phyloP scores from a whole-genome alignment of 2,797 vertebrate genomes.

The Sebastes taczanowskii region DNA sequence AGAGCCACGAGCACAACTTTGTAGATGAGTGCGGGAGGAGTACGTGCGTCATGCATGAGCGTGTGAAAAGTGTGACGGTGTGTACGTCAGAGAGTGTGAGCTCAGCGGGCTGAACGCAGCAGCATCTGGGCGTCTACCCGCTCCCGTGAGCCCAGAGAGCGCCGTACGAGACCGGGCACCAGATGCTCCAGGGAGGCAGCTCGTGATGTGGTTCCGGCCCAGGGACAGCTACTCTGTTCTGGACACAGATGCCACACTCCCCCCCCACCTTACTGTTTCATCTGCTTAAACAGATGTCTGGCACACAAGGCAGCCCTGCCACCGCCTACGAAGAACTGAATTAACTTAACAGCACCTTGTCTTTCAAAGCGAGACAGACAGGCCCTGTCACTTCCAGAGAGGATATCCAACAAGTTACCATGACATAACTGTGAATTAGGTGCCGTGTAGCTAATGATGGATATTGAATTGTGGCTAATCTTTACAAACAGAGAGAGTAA shows the following conservation, averaged over 20 bases:
- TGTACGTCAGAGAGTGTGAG: neutral
- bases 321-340: neutral
- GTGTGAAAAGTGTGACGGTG: neutral
- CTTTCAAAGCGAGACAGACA: conserved; percentile 18
- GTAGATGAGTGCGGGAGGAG: neutral
- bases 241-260: conserved; percentile 26
- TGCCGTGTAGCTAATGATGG: conserved; percentile 12
- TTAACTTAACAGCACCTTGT: conserved; percentile 36
- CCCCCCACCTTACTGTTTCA: neutral
- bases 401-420: neutral
- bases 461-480: conserved; percentile 51
- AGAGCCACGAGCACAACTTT: neutral
- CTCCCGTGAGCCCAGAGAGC: neutral
- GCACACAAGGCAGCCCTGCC: conserved; percentile 1
- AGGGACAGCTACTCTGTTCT: conserved; percentile 17
- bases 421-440: neutral
- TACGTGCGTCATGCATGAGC: neutral
- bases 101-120: conserved; percentile 22
- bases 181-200: conserved; percentile 30
- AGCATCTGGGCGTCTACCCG: conserved; percentile 2
- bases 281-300: conserved; percentile 39
- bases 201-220: neutral
- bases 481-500: conserved; percentile 45
- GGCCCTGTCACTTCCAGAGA: conserved; percentile 11
- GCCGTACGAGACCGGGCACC: neutral